Evolutionary conservation across 2,888 invertebrate genomes (phyloP), one percentile per base, ranked within the genome.

Genomic region (Hemithea aestivaria): DNA sequence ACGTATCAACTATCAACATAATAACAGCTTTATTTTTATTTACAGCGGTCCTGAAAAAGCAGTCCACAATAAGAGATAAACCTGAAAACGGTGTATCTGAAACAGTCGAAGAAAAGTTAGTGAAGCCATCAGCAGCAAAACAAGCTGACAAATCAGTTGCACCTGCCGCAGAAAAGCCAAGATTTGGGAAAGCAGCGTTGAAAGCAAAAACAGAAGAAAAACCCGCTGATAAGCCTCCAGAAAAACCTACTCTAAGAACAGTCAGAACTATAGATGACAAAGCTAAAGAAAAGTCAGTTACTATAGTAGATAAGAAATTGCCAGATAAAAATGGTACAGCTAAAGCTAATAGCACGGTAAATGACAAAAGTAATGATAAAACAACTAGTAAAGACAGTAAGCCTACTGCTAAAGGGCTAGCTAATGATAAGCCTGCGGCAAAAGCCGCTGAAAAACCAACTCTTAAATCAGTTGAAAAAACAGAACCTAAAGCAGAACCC

Each of bases 261-360:
- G 80, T 83, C 1, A 74, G 73, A 65, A 83, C 82, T 30, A 78
- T 83, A 31, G 85, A 87, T 62, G 83, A 82, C 8, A 85, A 82
- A 57, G 51, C 62, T 7, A 84, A 81, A 61, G 84, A 83, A 36
- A 85, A 85, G 58, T 75, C 82, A 10, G 82, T 83, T 6, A 83
- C 78, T 30, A 84, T 82, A 50, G 65, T 80, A 45, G 85, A 85
- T 45, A 80, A 66, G 51, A 81, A 72, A 60, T 20, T 30, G 1
- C 45, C 64, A 25, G 78, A 81, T 29, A 75, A 52, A 64, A 71
- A 72, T 66, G 69, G 65, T 47, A 65, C 64, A 42, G 40, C 55
- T 30, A 65, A 66, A 48, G 32, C 56, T 45, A 74, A 63, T 59
- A 66, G 38, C 48, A 40, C 56, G 41, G 43, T 62, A 45, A 70